A percentile compares a stretch with the other conserved stretches of the same genome.
phyloP scores from a whole-genome alignment of 2,888 invertebrate genomes.

The Atrina japonica region DNA sequence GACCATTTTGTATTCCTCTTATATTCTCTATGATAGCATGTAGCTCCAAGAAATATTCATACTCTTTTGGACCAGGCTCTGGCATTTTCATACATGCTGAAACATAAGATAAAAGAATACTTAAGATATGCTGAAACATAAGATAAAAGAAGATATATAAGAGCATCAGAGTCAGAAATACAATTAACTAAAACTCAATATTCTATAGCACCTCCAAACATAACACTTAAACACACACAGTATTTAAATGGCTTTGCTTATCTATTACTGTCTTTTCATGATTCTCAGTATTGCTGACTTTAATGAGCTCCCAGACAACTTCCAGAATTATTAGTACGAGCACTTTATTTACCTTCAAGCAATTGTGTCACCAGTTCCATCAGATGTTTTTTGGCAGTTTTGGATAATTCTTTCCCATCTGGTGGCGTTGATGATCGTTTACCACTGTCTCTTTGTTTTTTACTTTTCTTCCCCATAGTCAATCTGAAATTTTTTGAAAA shows the following conservation, averaged over 20 bases:
- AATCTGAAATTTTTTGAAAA: neutral
- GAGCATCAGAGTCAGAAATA: no score
- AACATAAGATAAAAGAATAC: slow-evolving; percentile 59
- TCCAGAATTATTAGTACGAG: no score
- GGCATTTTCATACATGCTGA: slow-evolving; percentile 40
- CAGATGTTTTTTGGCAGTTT: slow-evolving; percentile 68
- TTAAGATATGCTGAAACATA: slow-evolving; percentile 7
- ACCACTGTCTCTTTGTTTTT: slow-evolving; percentile 51
- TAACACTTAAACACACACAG: no score
- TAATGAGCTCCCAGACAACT: no score
- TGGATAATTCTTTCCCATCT: slow-evolving; percentile 56
- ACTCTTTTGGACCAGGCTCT: slow-evolving; percentile 64
- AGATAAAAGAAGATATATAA: no score
- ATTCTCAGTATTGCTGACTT: no score
- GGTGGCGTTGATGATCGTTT: slow-evolving; percentile 45
- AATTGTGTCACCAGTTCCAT: slow-evolving; percentile 69
- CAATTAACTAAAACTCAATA: no score
- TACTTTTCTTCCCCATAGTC: slow-evolving; percentile 48
- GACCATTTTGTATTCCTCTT: slow-evolving; percentile 67
- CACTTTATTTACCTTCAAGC: slow-evolving; percentile 72
- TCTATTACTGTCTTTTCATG: no score
- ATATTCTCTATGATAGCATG: slow-evolving; percentile 70
- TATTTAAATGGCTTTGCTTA: no score
- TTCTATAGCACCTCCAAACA: no score
- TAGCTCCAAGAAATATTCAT: slow-evolving; percentile 70